These are phyloP conservation scores for Cybosia mesomella DNA, from an alignment of 2,888 invertebrate genomes.

Conservation along the genomic window DNA sequence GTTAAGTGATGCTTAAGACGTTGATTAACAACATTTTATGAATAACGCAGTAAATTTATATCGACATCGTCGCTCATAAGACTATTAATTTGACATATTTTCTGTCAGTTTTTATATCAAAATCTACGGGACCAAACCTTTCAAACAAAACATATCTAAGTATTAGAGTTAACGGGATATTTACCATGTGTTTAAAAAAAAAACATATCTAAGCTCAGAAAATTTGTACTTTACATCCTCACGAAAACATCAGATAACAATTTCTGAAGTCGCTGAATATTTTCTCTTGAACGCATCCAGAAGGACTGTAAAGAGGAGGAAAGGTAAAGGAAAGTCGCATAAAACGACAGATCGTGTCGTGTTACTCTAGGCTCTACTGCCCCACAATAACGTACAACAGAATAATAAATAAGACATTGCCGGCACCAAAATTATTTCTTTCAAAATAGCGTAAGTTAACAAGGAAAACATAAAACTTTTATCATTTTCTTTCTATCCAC, in stretches of 20 bases:
- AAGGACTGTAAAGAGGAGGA: constrained; percentile 62
- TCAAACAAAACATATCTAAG: constrained; percentile 44
- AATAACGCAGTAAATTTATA: too few relatives aligned
- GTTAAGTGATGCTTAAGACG: too few relatives aligned
- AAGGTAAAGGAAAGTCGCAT: constrained; percentile 57
- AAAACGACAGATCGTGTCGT: constrained; percentile 44
- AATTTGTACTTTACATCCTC: constrained; percentile 54
- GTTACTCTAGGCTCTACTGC: constrained; percentile 61
- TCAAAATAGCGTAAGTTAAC: constrained; percentile 66
- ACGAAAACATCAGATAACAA: constrained; percentile 61
- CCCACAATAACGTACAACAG: constrained; percentile 55
- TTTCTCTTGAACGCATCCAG: constrained; percentile 67
- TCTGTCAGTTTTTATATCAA: constrained; percentile 29
- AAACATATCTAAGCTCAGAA: constrained; percentile 48
- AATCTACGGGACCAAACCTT: constrained; percentile 33
- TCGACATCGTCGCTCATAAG: constrained; percentile 20
- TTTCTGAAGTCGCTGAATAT: constrained; percentile 65
- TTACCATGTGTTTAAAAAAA: too few relatives aligned
- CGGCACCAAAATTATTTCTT: constrained; percentile 61
- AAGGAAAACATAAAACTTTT: constrained; percentile 73
- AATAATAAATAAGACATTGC: constrained; percentile 54
- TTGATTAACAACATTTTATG: too few relatives aligned
- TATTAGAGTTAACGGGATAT: too few relatives aligned
- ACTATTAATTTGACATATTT: constrained; percentile 25
- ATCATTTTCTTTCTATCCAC: constrained; percentile 59